phyloP scores from a whole-genome alignment of 2,888 invertebrate species.

The Galeruca laticollis region DNA sequence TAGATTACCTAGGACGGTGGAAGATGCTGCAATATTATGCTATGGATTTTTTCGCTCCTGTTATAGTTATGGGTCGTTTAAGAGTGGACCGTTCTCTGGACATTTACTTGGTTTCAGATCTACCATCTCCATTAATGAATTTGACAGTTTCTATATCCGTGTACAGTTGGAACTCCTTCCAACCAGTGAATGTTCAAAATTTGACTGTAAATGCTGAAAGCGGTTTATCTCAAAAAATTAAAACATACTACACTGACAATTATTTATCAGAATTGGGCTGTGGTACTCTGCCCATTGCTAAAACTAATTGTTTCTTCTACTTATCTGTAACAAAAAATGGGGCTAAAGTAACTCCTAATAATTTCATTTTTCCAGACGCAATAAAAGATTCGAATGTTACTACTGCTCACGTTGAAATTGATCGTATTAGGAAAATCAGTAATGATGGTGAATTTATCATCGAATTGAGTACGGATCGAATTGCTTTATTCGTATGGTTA shows the following conservation, averaged over 20 bases:
- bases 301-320: constrained; percentile 65
- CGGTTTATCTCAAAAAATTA: constrained; percentile 40
- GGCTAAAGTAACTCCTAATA: constrained; percentile 70
- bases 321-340: constrained; percentile 67
- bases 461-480: constrained; percentile 66
- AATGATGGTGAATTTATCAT: constrained; percentile 56
- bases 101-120: constrained; percentile 77
- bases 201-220: neutral
- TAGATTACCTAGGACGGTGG: constrained; percentile 71
- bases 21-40: constrained; percentile 85
- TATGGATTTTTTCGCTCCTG: constrained; percentile 84
- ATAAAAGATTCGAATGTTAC: constrained; percentile 68
- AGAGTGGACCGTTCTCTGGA: constrained; percentile 69
- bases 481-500: constrained; percentile 79
- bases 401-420: constrained; percentile 59
- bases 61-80: constrained; percentile 73
- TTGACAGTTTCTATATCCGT: constrained; percentile 70
- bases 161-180: constrained; percentile 69
- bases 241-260: constrained; percentile 54
- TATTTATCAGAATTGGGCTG: constrained; percentile 59
- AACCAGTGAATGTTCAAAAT: constrained; percentile 5
- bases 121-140: constrained; percentile 56
- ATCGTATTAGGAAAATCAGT: constrained; percentile 46
- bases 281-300: constrained; percentile 56
- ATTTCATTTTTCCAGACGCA: constrained; percentile 75